Conservation (phyloP, 2,797 vertebrate species). For the Toxotes lorentzi region DNA sequence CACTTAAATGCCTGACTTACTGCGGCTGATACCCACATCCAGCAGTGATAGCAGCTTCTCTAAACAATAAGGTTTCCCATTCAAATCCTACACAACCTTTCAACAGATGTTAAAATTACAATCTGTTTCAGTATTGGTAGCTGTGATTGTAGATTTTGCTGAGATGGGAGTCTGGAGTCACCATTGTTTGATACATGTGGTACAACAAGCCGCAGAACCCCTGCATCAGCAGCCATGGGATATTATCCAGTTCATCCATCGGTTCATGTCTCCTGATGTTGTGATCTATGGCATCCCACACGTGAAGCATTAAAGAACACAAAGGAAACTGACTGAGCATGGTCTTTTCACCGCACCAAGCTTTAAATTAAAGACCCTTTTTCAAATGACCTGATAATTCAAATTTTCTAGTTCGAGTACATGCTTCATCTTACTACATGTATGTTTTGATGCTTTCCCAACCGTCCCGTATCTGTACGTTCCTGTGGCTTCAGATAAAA, state of each 20-base stretch:
- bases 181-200: slow-evolving; percentile 26
- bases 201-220: slow-evolving; percentile 14
- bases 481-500: no score
- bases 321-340: neutral
- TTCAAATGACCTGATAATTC: neutral
- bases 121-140: neutral
- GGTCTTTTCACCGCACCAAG: neutral
- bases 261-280: neutral
- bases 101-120: neutral
- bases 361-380: neutral
- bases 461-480: neutral
- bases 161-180: neutral
- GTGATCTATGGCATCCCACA: slow-evolving; percentile 1
- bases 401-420: neutral
- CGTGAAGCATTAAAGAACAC: neutral
- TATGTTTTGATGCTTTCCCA: neutral
- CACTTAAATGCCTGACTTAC: neutral
- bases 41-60: neutral
- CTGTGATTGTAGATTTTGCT: neutral
- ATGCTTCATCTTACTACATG: neutral
- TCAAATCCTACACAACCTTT: neutral
- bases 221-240: slow-evolving; percentile 42
- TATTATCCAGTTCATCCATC: slow-evolving; percentile 10
- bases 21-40: neutral
- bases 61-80: neutral